Evolutionary conservation across 1,140 invertebrate species (phyloP), one percentile per base, ranked within the genome.

Genomic region (Procambarus virginalis): DNA sequence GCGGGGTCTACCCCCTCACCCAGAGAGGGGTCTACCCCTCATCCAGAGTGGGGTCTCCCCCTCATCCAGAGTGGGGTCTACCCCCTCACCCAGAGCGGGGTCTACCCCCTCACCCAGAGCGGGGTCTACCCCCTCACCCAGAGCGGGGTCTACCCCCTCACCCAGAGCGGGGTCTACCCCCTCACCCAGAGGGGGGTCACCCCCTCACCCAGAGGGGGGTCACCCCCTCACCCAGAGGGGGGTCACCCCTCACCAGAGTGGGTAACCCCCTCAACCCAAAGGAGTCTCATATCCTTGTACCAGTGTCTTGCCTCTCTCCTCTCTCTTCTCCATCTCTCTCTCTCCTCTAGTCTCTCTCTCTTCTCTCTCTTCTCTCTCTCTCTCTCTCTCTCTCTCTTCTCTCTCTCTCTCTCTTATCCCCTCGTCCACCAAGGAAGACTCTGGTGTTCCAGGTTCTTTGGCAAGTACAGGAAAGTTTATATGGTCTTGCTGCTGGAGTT

Each of bases 201-300:
- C 45, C 70, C 45, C 9, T 2, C 45, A 10, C 20, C 70, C n/a
- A n/a, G n/a, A n/a, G n/a, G n/a, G n/a, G n/a, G n/a, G n/a, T 73
- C 68, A 34, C 46, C n/a, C 82, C 46, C 68, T 70, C 60, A 6
- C 51, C 49, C 46, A 10, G 64, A 58, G 14, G 48, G n/a, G n/a
- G n/a, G n/a, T 75, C 60, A n/a, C 60, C 49, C 70, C 82, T 73
- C 60, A n/a, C 51, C 45, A n/a, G n/a, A n/a, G n/a, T n/a, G n/a
- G n/a, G n/a, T n/a, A n/a, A 46, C n/a, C 70, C 3, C 46, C 3
- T 12, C 20, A 17, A 17, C 22, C 20, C 82, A 6, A 22, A n/a
- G n/a, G n/a, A n/a, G n/a, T n/a, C n/a, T n/a, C n/a, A n/a, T n/a
- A n/a, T n/a, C n/a, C n/a, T 34, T 34, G 34, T n/a, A n/a, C n/a